phyloP scores from a whole-genome alignment of 2,113 vertebrate genomes.

The Ammodramus savannarum region DNA sequence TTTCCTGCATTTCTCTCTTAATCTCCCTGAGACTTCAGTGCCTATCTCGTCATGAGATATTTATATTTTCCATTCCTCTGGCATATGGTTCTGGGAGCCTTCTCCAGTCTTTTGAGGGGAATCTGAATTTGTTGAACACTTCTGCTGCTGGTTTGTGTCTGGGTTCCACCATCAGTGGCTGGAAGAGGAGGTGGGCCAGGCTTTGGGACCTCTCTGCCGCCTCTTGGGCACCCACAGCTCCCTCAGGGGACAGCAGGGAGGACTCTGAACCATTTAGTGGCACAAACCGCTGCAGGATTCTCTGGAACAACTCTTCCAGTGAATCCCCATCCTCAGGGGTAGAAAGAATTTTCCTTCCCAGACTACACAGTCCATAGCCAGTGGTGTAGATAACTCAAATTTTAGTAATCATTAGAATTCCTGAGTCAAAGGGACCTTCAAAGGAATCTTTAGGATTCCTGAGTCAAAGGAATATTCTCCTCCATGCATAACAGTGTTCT shows the following conservation, averaged over 20 bases:
- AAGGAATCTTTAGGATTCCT: neutral
- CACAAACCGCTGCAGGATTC: neutral
- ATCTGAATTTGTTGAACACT: neutral
- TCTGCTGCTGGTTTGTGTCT: neutral
- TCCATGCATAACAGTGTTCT: neutral
- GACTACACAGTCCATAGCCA: neutral
- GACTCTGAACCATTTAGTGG: neutral
- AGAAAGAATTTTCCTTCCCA: neutral
- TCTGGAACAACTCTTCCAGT: neutral
- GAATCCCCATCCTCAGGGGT: neutral
- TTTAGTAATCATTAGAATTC: neutral
- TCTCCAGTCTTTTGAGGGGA: neutral
- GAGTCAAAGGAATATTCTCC: neutral
- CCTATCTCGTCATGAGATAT: slow-evolving; percentile 17
- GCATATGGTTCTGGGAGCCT: slow-evolving; percentile 22
- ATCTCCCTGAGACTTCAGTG: slow-evolving; percentile 20
- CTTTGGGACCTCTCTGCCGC: neutral
- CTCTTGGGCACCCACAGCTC: neutral
- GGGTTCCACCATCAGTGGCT: neutral
- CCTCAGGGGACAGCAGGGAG: neutral
- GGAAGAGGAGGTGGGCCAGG: neutral
- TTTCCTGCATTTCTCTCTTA: neutral
- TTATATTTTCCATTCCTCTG: slow-evolving; percentile 15
- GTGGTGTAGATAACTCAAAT: neutral
- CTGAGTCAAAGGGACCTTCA: neutral